Conservation (phyloP, 2,113 vertebrate species). For the Marmota flaviventris region DNA sequence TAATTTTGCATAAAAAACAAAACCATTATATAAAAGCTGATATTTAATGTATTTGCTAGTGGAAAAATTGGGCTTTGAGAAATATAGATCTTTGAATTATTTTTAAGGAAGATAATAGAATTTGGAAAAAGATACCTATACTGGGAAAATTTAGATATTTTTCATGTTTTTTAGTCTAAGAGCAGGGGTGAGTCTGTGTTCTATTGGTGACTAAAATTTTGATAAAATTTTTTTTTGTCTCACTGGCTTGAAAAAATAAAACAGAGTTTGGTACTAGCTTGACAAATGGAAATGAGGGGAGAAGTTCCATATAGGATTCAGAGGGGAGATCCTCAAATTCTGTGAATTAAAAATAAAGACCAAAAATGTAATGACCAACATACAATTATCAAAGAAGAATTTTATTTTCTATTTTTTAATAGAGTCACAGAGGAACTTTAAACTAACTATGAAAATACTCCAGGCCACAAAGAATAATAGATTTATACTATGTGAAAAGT, state of each 20-base stretch:
- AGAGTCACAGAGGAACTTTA: neutral
- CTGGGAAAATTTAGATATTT: neutral
- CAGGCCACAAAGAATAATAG: neutral
- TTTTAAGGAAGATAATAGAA: neutral
- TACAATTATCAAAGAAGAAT: neutral
- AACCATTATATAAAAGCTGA: neutral
- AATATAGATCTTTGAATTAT: neutral
- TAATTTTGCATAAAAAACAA: slow-evolving; percentile 1
- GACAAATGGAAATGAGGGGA: neutral
- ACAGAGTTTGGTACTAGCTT: neutral
- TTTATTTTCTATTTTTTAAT: too few relatives aligned
- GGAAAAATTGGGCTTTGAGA: neutral
- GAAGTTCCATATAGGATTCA: neutral
- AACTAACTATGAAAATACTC: neutral
- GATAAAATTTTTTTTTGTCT: neutral
- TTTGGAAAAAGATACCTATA: neutral
- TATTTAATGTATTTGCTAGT: neutral
- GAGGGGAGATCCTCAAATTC: neutral
- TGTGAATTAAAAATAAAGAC: neutral
- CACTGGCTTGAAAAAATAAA: neutral
- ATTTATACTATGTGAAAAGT: neutral
- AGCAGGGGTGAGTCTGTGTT: neutral
- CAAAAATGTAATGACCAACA: neutral
- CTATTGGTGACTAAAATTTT: neutral
- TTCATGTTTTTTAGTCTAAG: neutral